Conservation (phyloP, 1,140 invertebrate genomes). For the Nephila pilipes region DNA sequence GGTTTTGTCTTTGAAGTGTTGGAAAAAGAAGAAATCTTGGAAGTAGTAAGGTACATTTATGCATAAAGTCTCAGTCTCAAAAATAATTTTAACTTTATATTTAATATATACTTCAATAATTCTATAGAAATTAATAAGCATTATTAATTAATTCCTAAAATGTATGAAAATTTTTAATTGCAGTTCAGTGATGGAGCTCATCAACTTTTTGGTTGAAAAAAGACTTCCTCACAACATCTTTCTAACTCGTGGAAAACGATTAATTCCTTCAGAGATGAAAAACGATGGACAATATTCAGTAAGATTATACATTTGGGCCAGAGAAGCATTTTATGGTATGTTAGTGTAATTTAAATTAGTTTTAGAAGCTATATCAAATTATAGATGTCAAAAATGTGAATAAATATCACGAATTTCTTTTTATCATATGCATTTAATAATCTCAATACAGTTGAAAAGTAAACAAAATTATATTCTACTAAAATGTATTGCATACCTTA, state of each 20-base stretch:
- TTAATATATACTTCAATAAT: background rate
- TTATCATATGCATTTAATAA: too few relatives aligned
- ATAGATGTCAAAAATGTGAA: too few relatives aligned
- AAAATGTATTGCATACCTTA: too few relatives aligned
- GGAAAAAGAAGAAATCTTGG: conserved; percentile 80
- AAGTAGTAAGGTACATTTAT: conserved; percentile 79
- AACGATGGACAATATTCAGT: conserved; percentile 80
- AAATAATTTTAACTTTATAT: background rate
- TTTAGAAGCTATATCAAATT: background rate
- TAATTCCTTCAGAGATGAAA: conserved; percentile 73
- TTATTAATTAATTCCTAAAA: too few relatives aligned
- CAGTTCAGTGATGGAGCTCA: conserved; percentile 82
- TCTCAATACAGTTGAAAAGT: too few relatives aligned
- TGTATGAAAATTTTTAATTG: too few relatives aligned
- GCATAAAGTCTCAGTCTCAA: background rate
- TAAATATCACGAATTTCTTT: too few relatives aligned
- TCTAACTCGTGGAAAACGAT: conserved; percentile 84
- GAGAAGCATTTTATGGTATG: conserved; percentile 82
- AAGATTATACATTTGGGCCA: conserved; percentile 86
- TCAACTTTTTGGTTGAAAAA: conserved; percentile 83
- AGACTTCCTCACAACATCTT: conserved; percentile 87
- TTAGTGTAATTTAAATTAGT: background rate
- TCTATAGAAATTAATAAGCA: background rate
- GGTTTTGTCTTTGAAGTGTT: conserved; percentile 85
- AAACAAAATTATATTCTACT: too few relatives aligned